phyloP scores from a whole-genome alignment of 2,113 vertebrate species.

The Phylloscopus trochilus region DNA sequence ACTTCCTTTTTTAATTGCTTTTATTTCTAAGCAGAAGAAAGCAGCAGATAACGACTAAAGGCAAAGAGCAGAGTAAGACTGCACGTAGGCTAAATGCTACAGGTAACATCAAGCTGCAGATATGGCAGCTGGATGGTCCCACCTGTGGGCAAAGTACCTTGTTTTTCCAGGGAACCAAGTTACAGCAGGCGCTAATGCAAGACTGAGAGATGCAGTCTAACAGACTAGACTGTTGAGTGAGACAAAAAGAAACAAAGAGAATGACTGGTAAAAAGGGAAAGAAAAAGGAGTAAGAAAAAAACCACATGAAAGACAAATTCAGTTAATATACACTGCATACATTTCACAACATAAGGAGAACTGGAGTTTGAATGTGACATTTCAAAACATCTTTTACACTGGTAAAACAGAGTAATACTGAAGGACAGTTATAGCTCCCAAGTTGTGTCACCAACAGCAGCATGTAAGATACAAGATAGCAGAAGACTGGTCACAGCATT shows the following conservation, averaged over 20 bases:
- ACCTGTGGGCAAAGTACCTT: slow-evolving; percentile 72
- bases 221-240: slow-evolving; percentile 73
- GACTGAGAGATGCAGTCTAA: slow-evolving; percentile 79
- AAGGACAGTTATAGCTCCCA: not conserved
- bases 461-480: not conserved
- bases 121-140: slow-evolving; percentile 32
- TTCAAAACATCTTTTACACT: not conserved
- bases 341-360: not conserved
- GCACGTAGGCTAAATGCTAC: slow-evolving; percentile 12
- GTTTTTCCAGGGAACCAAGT: slow-evolving; percentile 77
- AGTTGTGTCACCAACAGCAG: not conserved
- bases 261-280: slow-evolving; percentile 34
- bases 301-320: not conserved
- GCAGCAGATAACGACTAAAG: not conserved
- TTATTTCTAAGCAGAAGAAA: not conserved
- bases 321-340: not conserved
- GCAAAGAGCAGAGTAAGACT: not conserved
- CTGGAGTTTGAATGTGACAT: not conserved
- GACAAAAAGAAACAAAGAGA: slow-evolving; percentile 62
- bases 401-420: not conserved
- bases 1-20: not conserved
- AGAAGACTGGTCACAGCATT: not conserved
- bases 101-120: slow-evolving; percentile 40
- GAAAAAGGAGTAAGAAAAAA: slow-evolving; percentile 12
- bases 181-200: slow-evolving; percentile 82